A percentile compares a stretch with the other conserved stretches of the same genome.
Conservation (phyloP, 2,113 vertebrate genomes). For the Chelonoidis abingdonii region DNA sequence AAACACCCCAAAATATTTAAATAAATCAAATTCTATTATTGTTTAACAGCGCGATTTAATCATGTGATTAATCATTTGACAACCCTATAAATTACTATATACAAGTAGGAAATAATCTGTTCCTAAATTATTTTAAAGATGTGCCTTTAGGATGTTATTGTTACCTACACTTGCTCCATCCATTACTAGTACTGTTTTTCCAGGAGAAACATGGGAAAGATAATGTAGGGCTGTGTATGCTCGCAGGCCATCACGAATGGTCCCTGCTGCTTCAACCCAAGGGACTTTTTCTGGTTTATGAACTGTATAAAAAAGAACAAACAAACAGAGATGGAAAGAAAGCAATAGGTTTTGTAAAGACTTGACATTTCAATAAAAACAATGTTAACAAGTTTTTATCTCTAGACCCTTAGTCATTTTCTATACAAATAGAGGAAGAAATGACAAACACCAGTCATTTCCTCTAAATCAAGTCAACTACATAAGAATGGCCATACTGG, state of each 20-base stretch:
- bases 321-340: background rate
- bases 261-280: constrained; percentile 84
- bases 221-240: constrained; percentile 94
- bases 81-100: background rate
- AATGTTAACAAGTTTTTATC: background rate
- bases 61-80: too few species aligned
- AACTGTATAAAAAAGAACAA: constrained; percentile 74
- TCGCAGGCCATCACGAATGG: constrained; percentile 87
- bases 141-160: background rate
- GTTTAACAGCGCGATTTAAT: too few species aligned
- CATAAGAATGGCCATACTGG: background rate
- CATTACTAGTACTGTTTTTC: constrained; percentile 89
- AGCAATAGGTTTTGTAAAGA: background rate
- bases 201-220: constrained; percentile 84
- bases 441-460: background rate
- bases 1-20: too few species aligned
- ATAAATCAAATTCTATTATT: too few species aligned
- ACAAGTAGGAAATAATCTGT: background rate
- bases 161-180: constrained; percentile 94
- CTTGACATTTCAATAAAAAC: background rate
- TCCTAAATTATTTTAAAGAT: background rate
- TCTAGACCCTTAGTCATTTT: background rate
- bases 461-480: background rate
- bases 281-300: constrained; percentile 91
- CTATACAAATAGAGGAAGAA: background rate